phyloP scores from a whole-genome alignment of 1,140 invertebrate genomes.

The Sitobion miscanthi region DNA sequence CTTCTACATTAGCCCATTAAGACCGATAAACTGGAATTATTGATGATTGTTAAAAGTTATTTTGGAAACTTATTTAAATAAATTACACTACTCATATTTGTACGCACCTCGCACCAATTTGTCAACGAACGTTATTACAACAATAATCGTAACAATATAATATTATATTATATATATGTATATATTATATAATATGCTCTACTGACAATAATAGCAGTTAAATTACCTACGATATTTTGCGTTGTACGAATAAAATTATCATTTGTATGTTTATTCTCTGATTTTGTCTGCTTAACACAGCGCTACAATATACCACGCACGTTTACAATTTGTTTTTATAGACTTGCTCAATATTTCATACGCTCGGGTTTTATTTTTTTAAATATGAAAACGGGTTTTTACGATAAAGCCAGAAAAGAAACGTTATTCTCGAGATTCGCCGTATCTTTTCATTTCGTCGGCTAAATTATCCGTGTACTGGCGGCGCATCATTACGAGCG shows the following conservation, averaged over 20 bases:
- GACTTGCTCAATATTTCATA: slow-evolving; percentile 4
- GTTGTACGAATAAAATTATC: not conserved
- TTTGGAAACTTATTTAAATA: slow-evolving; percentile 39
- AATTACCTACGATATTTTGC: not conserved
- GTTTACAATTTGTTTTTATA: slow-evolving; percentile 9
- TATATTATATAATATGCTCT: not conserved
- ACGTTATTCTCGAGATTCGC: slow-evolving; percentile 19
- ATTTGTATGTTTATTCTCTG: not conserved
- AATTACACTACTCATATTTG: not conserved
- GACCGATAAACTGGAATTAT: slow-evolving; percentile 18
- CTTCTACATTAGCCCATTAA: not conserved
- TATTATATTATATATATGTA: not conserved
- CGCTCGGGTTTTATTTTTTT: not conserved
- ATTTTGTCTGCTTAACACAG: not conserved
- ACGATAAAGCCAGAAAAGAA: slow-evolving; percentile 9
- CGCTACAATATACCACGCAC: not conserved
- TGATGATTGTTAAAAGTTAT: not conserved
- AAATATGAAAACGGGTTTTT: slow-evolving; percentile 15
- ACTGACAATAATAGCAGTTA: not conserved
- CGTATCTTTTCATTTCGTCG: slow-evolving; percentile 15
- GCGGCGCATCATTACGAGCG: not conserved
- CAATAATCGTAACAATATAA: slow-evolving; percentile 5
- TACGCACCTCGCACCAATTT: not conserved
- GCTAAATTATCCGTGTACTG: slow-evolving; percentile 34
- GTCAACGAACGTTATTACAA: not conserved